phyloP scores from a whole-genome alignment of 2,797 vertebrate species.

The Schizopygopsis malacanthus region DNA sequence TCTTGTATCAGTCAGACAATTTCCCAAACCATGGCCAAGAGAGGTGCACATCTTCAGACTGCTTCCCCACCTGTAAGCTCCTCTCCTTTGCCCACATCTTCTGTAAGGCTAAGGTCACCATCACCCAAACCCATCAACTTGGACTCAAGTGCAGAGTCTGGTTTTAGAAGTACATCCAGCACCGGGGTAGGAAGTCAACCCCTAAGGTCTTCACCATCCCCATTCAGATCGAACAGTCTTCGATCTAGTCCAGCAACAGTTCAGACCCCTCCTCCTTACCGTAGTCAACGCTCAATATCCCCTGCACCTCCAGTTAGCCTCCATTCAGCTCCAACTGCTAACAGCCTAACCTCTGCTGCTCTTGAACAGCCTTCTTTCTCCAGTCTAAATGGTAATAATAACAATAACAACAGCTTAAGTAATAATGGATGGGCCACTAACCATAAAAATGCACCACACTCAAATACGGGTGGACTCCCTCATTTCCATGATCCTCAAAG shows the following conservation, averaged over 20 bases:
- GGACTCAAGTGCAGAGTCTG: conserved; percentile 45
- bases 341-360: conserved; percentile 16
- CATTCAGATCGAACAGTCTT: conserved; percentile 57
- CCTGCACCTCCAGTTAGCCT: conserved; percentile 51
- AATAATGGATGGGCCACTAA: conserved; percentile 53
- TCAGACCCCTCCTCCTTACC: conserved; percentile 57
- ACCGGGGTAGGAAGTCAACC: conserved; percentile 56
- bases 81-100: conserved; percentile 55
- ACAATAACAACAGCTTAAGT: conserved; percentile 59
- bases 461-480: conserved; percentile 49
- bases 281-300: conserved; percentile 48
- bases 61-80: conserved; percentile 29
- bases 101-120: conserved; percentile 63
- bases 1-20: conserved; percentile 88
- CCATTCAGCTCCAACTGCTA: conserved; percentile 31
- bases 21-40: conserved; percentile 82
- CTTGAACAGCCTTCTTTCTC: conserved; percentile 44
- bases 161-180: conserved; percentile 10
- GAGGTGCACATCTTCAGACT: conserved; percentile 59
- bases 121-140: conserved; percentile 65
- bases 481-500: conserved; percentile 63
- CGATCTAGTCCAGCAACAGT: conserved; percentile 48
- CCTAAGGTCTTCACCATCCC: conserved; percentile 53
- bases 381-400: conserved; percentile 66
- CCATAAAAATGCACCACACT: conserved; percentile 50